phyloP scores from a whole-genome alignment of 2,888 invertebrate species.

The Nowickia ferox region DNA sequence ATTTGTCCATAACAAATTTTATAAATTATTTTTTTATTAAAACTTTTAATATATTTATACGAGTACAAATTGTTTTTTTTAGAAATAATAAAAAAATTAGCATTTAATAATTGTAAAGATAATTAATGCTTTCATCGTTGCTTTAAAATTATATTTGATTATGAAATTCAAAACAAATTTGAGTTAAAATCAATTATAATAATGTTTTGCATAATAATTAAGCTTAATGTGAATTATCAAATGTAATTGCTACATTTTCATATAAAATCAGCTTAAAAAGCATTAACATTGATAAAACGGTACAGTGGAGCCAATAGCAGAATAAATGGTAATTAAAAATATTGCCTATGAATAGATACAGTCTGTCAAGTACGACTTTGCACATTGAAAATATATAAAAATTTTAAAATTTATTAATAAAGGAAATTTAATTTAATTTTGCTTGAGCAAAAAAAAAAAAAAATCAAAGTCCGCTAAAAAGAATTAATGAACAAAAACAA shows the following conservation, averaged over 20 bases:
- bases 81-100: neutral
- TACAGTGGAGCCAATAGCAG: neutral
- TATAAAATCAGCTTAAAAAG: conserved; percentile 23
- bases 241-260: conserved; percentile 22
- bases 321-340: neutral
- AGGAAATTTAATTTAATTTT: too few species aligned
- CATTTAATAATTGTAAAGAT: neutral
- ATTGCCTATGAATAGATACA: too few species aligned
- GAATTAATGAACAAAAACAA: too few species aligned
- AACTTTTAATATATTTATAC: too few species aligned
- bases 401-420: too few species aligned
- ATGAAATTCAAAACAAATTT: conserved; percentile 44
- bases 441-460: too few species aligned
- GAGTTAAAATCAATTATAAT: conserved; percentile 60
- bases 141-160: neutral
- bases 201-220: conserved; percentile 66
- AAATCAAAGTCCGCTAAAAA: too few species aligned
- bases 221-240: conserved; percentile 54
- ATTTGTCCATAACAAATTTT: too few species aligned
- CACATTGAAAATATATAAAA: too few species aligned
- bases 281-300: neutral
- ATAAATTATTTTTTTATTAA: too few species aligned
- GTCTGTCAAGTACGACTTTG: too few species aligned
- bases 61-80: neutral
- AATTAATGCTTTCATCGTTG: neutral